Percentiles rank a stretch among this genome's conserved stretches.
These are phyloP conservation scores for Heteromurus nitidus DNA, from an alignment of 2,888 invertebrate species.

Conservation along the genomic window DNA sequence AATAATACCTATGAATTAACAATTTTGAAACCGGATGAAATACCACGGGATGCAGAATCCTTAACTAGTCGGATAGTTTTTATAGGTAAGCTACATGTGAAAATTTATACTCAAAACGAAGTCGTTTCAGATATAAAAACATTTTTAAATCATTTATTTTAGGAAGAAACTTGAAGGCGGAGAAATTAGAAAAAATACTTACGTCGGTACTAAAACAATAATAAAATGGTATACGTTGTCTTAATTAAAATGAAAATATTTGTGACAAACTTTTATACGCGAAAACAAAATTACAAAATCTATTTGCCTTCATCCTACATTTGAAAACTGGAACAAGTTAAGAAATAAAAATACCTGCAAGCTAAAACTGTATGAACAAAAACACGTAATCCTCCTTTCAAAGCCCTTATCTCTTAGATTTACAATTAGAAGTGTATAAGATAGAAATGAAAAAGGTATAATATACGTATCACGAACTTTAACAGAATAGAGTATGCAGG, in stretches of 20 bases:
- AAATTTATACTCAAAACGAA: not conserved
- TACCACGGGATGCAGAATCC: not conserved
- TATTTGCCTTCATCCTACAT: too few relatives aligned
- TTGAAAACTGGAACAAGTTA: not conserved
- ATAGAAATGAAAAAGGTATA: too few relatives aligned
- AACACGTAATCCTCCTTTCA: too few relatives aligned
- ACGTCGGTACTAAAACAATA: constrained; percentile 19
- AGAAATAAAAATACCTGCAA: too few relatives aligned
- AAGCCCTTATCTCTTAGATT: too few relatives aligned
- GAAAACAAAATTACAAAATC: not conserved
- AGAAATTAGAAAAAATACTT: constrained; percentile 42
- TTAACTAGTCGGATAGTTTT: constrained; percentile 56
- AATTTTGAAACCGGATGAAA: constrained; percentile 34
- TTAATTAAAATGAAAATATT: not conserved
- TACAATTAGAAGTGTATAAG: too few relatives aligned
- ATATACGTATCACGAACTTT: too few relatives aligned
- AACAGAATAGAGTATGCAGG: too few relatives aligned
- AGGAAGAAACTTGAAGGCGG: constrained; percentile 62
- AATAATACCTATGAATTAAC: constrained; percentile 72
- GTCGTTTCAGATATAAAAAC: not conserved
- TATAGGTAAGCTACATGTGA: constrained; percentile 38
- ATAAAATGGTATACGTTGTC: not conserved
- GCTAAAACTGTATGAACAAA: too few relatives aligned
- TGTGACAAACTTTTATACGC: not conserved
- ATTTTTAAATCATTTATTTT: constrained; percentile 21